These are phyloP conservation scores for Etia nguti DNA, from an alignment of 2,113 vertebrate genomes.

Conservation along the genomic window DNA sequence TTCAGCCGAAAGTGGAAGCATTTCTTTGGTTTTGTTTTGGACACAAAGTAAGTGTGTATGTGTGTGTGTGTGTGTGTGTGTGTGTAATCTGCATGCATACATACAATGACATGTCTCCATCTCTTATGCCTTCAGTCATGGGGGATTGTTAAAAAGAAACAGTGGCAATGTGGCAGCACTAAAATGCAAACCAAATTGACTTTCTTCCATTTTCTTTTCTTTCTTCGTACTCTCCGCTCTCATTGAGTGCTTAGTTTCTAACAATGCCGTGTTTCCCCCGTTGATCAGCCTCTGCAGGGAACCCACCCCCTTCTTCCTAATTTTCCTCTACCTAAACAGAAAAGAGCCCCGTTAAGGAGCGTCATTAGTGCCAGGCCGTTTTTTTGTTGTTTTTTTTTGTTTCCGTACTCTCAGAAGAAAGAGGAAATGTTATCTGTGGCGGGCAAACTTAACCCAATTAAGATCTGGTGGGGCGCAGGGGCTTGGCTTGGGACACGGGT, in stretches of 20 bases:
- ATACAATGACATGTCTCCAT: slow-evolving; percentile 7
- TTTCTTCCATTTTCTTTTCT: slow-evolving; percentile 37
- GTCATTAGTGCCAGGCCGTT: slow-evolving; percentile 74
- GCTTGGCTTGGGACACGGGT: slow-evolving; percentile 64
- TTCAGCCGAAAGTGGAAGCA: background rate
- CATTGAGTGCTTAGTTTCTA: slow-evolving; percentile 44
- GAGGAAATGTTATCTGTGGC: slow-evolving; percentile 80
- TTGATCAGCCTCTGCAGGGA: slow-evolving; percentile 67
- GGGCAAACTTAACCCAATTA: slow-evolving; percentile 84
- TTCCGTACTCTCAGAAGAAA: slow-evolving; percentile 74
- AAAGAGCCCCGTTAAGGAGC: slow-evolving; percentile 74
- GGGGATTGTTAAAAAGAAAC: slow-evolving; percentile 43
- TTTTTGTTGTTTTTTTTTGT: slow-evolving; percentile 16
- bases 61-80: background rate
- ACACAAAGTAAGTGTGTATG: background rate
- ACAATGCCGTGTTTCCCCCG: slow-evolving; percentile 70
- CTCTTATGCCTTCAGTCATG: slow-evolving; percentile 15
- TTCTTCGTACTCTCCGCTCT: slow-evolving; percentile 22
- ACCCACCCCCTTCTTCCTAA: slow-evolving; percentile 64
- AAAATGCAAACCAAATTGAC: slow-evolving; percentile 51
- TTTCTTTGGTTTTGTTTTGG: slow-evolving; percentile 9
- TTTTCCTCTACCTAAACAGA: slow-evolving; percentile 78
- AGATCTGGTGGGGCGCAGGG: slow-evolving; percentile 72
- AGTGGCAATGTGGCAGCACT: slow-evolving; percentile 40
- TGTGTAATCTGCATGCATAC: background rate